phyloP scores from a whole-genome alignment of 2,797 vertebrate genomes.

The Helarctos malayanus region DNA sequence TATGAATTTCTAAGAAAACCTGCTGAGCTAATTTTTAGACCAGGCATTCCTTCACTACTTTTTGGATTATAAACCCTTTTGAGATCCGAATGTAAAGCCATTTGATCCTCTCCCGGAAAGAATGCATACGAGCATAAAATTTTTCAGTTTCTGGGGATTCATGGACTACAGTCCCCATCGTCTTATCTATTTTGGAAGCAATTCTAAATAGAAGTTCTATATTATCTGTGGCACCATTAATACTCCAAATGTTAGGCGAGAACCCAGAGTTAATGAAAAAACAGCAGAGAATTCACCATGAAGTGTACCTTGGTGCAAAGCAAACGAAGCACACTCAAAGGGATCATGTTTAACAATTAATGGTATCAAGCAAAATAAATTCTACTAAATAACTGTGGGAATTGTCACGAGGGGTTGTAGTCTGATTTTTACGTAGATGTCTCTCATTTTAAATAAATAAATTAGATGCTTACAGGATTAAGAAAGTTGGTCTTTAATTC shows the following conservation, averaged over 20 bases:
- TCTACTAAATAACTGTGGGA: slow-evolving; percentile 27
- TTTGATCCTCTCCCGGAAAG: not conserved
- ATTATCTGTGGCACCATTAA: not conserved
- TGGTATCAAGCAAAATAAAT: slow-evolving; percentile 1
- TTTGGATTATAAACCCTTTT: slow-evolving; percentile 9
- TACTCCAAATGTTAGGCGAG: slow-evolving; percentile 11
- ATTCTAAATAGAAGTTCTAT: slow-evolving; percentile 4
- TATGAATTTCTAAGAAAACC: slow-evolving; percentile 23
- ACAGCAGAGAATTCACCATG: not conserved
- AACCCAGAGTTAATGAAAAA: slow-evolving; percentile 40
- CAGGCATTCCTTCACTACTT: slow-evolving; percentile 9
- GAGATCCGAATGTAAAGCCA: slow-evolving; percentile 55
- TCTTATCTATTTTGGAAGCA: slow-evolving; percentile 41
- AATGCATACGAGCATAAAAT: not conserved
- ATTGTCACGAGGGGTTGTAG: not conserved
- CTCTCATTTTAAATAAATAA: slow-evolving; percentile 24
- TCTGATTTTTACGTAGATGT: not conserved
- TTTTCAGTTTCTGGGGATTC: slow-evolving; percentile 17
- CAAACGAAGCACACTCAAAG: slow-evolving; percentile 18
- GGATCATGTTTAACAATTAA: slow-evolving; percentile 12
- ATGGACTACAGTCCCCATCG: not conserved
- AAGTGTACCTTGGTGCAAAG: not conserved
- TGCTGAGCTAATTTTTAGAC: slow-evolving; percentile 26
- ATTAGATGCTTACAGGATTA: slow-evolving; percentile 21
- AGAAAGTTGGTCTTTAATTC: slow-evolving; percentile 45